Conservation (phyloP, 2,888 invertebrate species). For the Scaptomyza cyrtandrae region DNA sequence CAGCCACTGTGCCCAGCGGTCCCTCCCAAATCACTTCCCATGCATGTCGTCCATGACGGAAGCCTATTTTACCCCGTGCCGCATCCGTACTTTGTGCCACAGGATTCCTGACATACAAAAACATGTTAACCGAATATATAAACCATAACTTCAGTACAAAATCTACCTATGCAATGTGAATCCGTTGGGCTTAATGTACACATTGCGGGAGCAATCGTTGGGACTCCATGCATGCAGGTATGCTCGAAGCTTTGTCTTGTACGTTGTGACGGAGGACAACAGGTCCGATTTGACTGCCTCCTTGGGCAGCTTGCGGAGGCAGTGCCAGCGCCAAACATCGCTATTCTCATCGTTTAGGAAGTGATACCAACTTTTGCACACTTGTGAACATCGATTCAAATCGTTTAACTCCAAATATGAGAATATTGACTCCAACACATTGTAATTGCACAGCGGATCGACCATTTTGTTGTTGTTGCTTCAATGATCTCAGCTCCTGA, state of each 20-base stretch:
- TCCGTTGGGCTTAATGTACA: constrained; percentile 97
- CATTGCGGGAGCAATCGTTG: constrained; percentile 97
- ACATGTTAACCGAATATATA: neutral
- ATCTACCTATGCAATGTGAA: constrained; percentile 95
- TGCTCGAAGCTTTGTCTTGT: constrained; percentile 96
- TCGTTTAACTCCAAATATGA: constrained; percentile 95
- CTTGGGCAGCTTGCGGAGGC: constrained; percentile 91
- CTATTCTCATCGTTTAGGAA: constrained; percentile 96
- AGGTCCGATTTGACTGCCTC: constrained; percentile 95
- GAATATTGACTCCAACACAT: constrained; percentile 95
- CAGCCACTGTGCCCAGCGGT: constrained; percentile 98
- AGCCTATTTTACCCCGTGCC: constrained; percentile 95
- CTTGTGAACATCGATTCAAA: constrained; percentile 94
- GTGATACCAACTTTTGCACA: constrained; percentile 96
- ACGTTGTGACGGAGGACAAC: constrained; percentile 93
- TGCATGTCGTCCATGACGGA: constrained; percentile 95
- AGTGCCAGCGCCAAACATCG: constrained; percentile 97
- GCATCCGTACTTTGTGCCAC: constrained; percentile 99
- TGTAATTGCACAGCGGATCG: constrained; percentile 89
- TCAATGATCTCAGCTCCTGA: constrained; percentile 15
- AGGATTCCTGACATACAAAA: constrained; percentile 90
- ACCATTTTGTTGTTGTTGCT: constrained; percentile 84
- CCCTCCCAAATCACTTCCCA: constrained; percentile 99
- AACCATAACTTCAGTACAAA: neutral
- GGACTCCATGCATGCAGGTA: constrained; percentile 99